Base-by-base conservation (phyloP, 2,888 invertebrate species). In the Pogonocherus hispidulus region DNA sequence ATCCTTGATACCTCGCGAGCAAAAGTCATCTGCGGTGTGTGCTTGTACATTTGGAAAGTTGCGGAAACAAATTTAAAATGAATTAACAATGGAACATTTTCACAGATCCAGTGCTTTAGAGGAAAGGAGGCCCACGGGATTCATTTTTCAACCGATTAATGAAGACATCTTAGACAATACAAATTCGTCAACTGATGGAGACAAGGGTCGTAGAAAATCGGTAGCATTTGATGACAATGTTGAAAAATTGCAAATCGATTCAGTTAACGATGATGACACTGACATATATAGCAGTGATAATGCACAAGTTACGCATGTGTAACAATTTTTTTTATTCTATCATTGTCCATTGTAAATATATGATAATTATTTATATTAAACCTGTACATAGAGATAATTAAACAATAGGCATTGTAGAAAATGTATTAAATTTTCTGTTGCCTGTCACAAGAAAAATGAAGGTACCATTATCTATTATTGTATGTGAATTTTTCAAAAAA, bases 111-210 rank as follows among this genome's bases (percentile, higher is more conserved):
- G 16, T n/a, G 47, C 71, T 19, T 57, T 76, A 14, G 73, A 72
- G n/a, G 70, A 72, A 19, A 66, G 82, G 19, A 67, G 82, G 56
- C 77, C 80, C 4, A 82, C 83, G 2, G 79, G 78, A 14, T 80
- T 77, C 49, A 73, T 76, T 14, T 78, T 78, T 51, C 70, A 72
- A 20, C 73, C 71, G 5, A 37, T 68, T n/a, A 71, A 63, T 6
- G 63, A 71, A 16, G 76, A 76, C 23, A 66, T 63, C 4, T 69
- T 70, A 22, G 63, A 63, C 0, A 66, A 16, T 2, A 62, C 66
- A 32, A 71, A 81, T 4, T 62, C 76, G 1, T 70, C 77, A 16
- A 80, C 82, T 73, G 75, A 81, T 1, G 62, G 63, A 5, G 65
- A 77, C 4, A 76, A 83, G 14, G 35, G 11, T 51, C 79, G 73